Evolutionary conservation across 2,888 invertebrate species (phyloP).

Genomic region (Oxystoma pomonae): DNA sequence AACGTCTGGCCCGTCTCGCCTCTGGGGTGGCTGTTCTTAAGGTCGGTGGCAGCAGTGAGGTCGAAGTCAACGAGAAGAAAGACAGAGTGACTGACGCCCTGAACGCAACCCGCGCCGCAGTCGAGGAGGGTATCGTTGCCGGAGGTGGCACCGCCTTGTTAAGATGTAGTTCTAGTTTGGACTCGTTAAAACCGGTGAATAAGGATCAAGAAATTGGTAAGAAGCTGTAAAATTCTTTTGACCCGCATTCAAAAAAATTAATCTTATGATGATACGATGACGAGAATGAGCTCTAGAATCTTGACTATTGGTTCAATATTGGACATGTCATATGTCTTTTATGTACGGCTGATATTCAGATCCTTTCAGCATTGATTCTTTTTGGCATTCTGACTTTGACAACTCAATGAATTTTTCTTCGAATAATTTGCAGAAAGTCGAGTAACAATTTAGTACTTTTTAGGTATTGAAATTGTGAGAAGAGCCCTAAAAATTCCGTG

Average conservation of each 20-base stretch:
- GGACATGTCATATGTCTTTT: neutral
- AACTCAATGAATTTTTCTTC: no score
- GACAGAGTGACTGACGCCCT: conserved; percentile 51
- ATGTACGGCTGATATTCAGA: neutral
- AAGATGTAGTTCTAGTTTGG: conserved; percentile 43
- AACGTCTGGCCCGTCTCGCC: conserved; percentile 49
- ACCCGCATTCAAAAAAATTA: no score
- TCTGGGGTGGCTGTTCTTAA: conserved; percentile 51
- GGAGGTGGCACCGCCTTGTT: conserved; percentile 51
- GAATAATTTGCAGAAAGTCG: no score
- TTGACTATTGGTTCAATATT: neutral
- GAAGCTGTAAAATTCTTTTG: no score
- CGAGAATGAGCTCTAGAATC: neutral
- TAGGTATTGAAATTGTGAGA: conserved; percentile 47
- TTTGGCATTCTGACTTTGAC: no score
- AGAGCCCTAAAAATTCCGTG: conserved; percentile 48
- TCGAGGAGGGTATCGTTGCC: conserved; percentile 52
- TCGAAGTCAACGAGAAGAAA: conserved; percentile 52
- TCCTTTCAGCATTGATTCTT: neutral
- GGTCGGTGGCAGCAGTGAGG: conserved; percentile 51
- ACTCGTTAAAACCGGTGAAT: conserved; percentile 41
- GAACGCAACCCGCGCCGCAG: conserved; percentile 50
- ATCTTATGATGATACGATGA: neutral
- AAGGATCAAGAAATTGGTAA: conserved; percentile 47
- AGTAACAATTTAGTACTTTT: conserved; percentile 13